Base-by-base conservation (phyloP, 2,888 invertebrate species). In the Vannuccia rotundouncinata region DNA sequence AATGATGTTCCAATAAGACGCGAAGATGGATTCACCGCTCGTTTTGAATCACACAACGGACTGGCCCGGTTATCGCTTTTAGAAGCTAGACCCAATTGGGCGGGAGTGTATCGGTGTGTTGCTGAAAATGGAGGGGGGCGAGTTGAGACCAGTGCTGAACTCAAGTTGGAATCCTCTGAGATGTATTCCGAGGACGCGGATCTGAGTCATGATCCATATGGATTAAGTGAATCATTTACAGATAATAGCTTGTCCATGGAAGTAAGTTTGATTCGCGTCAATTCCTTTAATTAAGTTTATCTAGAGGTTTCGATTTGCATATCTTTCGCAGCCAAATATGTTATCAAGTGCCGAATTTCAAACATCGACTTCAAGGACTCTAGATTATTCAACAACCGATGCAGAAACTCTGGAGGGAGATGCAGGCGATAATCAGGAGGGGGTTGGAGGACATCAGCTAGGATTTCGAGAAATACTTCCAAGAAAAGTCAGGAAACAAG, bases 31-130 rank as follows among this genome's bases (percentile, higher is more conserved):
- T 66, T 66, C 25, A 66, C 66, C 22, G 22, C 66, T 5, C 66
- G 66, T 2, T 66, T 66, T 22, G 22, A 5, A 22, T 22, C 66
- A 27, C 22, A 66, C 25, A 66, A 66, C 66, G 66, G 66, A 5
- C 25, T 66, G 2, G 66, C 66, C 13, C 10, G 66, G 5, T 27
- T 66, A 22, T 66, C 66, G 66, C 22, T 66, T 2, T 27, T 66
- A 27, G 66, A 66, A 27, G 66, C 66, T 13, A 22, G 17, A 22
- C 66, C 66, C 22, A 22, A 5, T 5, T 66, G 66, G 66, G 10
- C 66, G 2, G 66, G 66, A 22, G 22, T 66, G 2, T 66, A 66
- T 66, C 66, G 66, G 10, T 66, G 66, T 66, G 66, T 66, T 66
- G 66, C 22, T 66, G 66, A 66, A 22, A 66, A 66, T 66, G 66